Evolutionary conservation across 1,140 invertebrate species (phyloP).

Genomic region (Andrena cerasifolii): DNA sequence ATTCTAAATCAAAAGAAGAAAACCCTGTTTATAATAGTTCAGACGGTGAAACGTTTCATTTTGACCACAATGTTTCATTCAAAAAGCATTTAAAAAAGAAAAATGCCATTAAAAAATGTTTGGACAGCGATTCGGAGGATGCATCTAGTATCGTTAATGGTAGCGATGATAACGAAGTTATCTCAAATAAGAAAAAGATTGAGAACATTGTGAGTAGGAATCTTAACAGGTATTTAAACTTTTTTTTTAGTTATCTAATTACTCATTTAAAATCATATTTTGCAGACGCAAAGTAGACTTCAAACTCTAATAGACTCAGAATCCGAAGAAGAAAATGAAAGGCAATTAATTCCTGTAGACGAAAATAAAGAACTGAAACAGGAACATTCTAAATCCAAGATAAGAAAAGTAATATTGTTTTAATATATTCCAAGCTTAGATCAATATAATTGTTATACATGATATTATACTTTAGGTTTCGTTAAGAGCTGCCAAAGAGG

Average conservation of each 20-base stretch:
- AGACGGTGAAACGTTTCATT: constrained; percentile 9
- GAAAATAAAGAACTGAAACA: constrained; percentile 29
- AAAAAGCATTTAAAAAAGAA: constrained; percentile 30
- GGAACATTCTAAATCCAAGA: background rate
- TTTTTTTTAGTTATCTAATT: constrained; percentile 14
- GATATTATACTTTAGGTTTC: constrained; percentile 58
- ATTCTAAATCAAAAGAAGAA: background rate
- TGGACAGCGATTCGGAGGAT: constrained; percentile 63
- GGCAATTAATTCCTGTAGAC: background rate
- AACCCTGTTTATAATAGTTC: background rate
- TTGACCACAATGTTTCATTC: constrained; percentile 1
- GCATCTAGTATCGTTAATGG: background rate
- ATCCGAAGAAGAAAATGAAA: constrained; percentile 42
- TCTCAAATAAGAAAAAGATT: background rate
- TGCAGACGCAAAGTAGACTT: constrained; percentile 17
- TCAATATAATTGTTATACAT: background rate
- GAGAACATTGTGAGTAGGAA: background rate
- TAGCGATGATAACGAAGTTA: background rate
- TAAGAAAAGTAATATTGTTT: constrained; percentile 31
- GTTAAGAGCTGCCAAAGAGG: constrained; percentile 72
- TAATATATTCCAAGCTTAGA: background rate
- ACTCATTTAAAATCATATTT: background rate
- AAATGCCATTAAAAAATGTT: constrained; percentile 22
- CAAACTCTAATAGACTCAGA: constrained; percentile 53
- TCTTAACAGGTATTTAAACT: background rate